Base-by-base conservation (phyloP, 2,797 vertebrate species). In the Amblyraja radiata region DNA sequence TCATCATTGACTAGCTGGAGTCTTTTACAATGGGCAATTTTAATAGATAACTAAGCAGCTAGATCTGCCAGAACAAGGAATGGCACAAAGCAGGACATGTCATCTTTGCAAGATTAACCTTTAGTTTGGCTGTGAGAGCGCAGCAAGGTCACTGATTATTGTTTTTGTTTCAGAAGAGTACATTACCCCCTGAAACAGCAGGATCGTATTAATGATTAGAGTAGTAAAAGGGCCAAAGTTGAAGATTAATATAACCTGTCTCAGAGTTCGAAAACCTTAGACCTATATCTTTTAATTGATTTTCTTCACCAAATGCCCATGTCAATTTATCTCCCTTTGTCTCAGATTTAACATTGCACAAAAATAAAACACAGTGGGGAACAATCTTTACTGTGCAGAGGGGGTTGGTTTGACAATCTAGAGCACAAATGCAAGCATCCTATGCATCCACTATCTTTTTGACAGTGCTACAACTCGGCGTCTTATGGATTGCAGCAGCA, bases 1-100 rank as follows among this genome's bases (percentile, higher is more conserved):
- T 96, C 96, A 96, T 92, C 94, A 96, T 93, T 94, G 93, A 94
- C 95, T 96, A 96, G 96, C 95, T 96, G 96, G 94, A 94, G 94
- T 94, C 95, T 95, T 94, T 94, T 95, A 95, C 65, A 96, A 95
- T 95, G 94, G 94, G 95, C 95, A 95, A 95, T 96, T 96, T 95
- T 96, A 96, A 95, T 95, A 95, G 94, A 96, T 96, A 95, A 68
- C 93, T 96, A 94, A 94, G 93, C 94, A 93, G 95, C 95, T 93
- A 73, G 83, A 95, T 93, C 58, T 90, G 74, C 94, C 86, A 94
- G 95, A 95, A 94, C 95, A 96, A 96, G 95, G 95, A 96, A 95
- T 96, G 96, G 94, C 94, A 96, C 95, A 96, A 96, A 95, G 54
- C 36, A 28, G 23, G 90, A 94, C 93, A 94, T 94, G 94, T 88